These are phyloP conservation scores for Saccopteryx leptura DNA, from an alignment of 2,113 vertebrate genomes.

Conservation along the genomic window DNA sequence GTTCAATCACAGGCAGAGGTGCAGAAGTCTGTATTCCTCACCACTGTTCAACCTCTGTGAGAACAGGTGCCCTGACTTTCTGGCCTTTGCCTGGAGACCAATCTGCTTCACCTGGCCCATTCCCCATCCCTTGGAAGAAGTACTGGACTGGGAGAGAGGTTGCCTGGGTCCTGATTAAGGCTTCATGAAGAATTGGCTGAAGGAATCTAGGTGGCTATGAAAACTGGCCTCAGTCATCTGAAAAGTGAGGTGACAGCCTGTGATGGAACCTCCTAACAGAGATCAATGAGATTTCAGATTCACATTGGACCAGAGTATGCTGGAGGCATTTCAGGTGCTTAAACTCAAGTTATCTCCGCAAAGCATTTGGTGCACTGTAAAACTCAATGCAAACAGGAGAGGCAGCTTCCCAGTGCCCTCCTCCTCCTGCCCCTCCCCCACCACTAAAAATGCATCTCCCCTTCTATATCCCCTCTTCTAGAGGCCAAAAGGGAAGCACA, in stretches of 20 bases:
- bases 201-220: not conserved
- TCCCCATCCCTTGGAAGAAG: not conserved
- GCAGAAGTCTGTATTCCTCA: not conserved
- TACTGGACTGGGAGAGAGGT: not conserved
- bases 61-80: not conserved
- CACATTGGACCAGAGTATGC: not conserved
- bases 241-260: not conserved
- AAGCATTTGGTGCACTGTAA: not conserved
- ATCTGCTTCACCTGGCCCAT: not conserved
- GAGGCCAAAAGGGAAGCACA: conserved; percentile 65
- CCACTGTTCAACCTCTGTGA: not conserved
- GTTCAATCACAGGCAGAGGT: not conserved
- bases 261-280: not conserved
- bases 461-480: conserved; percentile 24
- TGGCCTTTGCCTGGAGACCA: not conserved
- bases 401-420: not conserved
- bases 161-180: not conserved
- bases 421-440: not conserved
- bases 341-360: not conserved
- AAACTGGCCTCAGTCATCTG: not conserved
- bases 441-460: conserved; percentile 46
- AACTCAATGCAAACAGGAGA: not conserved
- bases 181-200: not conserved
- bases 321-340: not conserved
- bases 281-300: not conserved